Evolutionary conservation across 2,888 invertebrate genomes (phyloP), one percentile per base, ranked within the genome.

Genomic region (Tipula confusa): DNA sequence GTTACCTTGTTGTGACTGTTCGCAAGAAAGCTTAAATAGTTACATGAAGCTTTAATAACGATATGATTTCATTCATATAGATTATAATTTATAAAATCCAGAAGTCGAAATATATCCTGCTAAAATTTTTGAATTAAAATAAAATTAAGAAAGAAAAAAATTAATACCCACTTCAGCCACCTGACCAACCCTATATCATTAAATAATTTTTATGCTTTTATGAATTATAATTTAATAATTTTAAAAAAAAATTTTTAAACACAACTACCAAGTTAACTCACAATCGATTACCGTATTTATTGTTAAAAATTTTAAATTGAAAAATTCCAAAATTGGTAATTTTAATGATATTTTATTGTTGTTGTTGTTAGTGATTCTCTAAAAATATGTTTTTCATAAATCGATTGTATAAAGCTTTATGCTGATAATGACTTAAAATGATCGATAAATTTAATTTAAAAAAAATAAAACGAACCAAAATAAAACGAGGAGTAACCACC

Each of bases 251-350:
- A 43, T 15, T 2, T 43, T n/a, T n/a, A n/a, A 64, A 64, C 64
- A 24, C 64, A 64, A 64, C 64, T 64, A 64, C 64, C 64, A 64
- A 64, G 9, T 64, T 64, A 64, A 64, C 18, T 64, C 64, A 64
- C 64, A 64, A 64, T 64, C 64, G 64, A 64, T 64, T 64, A 64
- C 24, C 64, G 64, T 64, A 64, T 64, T 64, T 64, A 64, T 64
- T 64, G 24, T 24, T 64, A 64, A 64, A n/a, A 64, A 64, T 64
- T 64, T 64, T 64, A 64, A 64, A 64, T 64, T 64, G 64, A 64
- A 64, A 64, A 64, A 64, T 64, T 64, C 64, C 64, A 64, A 64
- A 64, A 64, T 64, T 64, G 64, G 64, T 64, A 64, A 64, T 64
- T 64, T 64, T 64, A 64, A 64, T 64, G 64, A 64, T 64, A n/a